phyloP scores from a whole-genome alignment of 2,113 vertebrate species.

The Noctilio leporinus region DNA sequence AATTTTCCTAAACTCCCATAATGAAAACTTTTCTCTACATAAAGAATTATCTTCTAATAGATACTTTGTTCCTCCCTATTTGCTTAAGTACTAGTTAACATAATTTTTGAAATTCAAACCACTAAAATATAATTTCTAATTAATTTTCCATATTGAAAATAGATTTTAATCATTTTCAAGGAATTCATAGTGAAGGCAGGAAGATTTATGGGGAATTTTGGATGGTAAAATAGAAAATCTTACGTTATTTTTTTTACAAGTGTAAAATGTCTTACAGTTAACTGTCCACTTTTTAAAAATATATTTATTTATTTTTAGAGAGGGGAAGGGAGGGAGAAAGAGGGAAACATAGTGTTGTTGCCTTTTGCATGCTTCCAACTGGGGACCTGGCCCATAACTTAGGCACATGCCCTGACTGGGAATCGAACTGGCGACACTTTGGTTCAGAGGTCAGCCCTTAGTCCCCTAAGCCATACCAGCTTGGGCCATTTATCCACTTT shows the following conservation, averaged over 20 bases:
- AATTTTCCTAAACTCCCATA: background rate
- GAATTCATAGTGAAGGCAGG: background rate
- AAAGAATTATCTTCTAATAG: background rate
- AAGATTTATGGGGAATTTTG: background rate
- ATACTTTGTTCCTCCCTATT: background rate
- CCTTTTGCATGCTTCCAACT: too few species aligned
- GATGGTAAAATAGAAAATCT: background rate
- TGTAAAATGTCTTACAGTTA: background rate
- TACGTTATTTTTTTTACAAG: background rate
- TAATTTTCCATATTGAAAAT: slow-evolving; percentile 4
- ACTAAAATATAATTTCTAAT: background rate
- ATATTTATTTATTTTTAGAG: too few species aligned
- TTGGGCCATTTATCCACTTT: too few species aligned
- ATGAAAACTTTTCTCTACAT: background rate
- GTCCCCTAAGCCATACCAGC: too few species aligned
- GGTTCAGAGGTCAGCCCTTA: too few species aligned
- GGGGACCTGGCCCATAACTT: too few species aligned
- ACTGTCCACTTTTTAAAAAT: background rate
- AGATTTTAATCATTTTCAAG: background rate
- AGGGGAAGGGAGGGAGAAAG: too few species aligned
- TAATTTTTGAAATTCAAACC: slow-evolving; percentile 11
- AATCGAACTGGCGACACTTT: too few species aligned
- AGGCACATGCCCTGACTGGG: too few species aligned
- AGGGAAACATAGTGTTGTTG: too few species aligned
- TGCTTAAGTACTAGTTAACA: background rate